Evolutionary conservation across 2,113 vertebrate genomes (phyloP).

Genomic region (Miniopterus natalensis): DNA sequence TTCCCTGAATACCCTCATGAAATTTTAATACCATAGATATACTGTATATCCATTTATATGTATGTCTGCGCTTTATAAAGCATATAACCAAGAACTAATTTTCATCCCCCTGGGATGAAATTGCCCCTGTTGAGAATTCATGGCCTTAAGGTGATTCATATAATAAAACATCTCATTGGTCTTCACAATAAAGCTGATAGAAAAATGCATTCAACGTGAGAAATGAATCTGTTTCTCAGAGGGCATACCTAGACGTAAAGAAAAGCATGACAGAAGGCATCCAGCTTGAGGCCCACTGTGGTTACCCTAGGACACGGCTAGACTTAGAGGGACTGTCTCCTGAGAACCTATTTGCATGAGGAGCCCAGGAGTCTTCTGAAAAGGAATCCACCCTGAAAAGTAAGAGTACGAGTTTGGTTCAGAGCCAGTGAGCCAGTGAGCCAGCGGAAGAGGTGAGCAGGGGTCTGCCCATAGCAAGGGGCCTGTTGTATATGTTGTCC

Average conservation of each 20-base stretch:
- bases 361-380: background rate
- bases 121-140: background rate
- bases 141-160: background rate
- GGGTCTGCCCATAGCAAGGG: background rate
- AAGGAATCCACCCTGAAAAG: background rate
- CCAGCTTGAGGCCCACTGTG: background rate
- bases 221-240: conserved; percentile 5
- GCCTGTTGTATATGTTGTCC: background rate
- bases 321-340: background rate
- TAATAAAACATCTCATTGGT: background rate
- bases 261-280: background rate
- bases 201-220: conserved; percentile 21
- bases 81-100: background rate
- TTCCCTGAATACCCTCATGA: background rate
- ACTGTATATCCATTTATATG: background rate
- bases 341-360: background rate
- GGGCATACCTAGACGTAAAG: background rate
- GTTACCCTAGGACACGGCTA: background rate
- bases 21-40: background rate
- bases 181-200: background rate
- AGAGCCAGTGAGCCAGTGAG: background rate
- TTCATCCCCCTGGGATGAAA: background rate
- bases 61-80: background rate
- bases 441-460: background rate
- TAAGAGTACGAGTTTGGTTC: background rate